phyloP scores from a whole-genome alignment of 2,113 vertebrate genomes.

The Micromys minutus region DNA sequence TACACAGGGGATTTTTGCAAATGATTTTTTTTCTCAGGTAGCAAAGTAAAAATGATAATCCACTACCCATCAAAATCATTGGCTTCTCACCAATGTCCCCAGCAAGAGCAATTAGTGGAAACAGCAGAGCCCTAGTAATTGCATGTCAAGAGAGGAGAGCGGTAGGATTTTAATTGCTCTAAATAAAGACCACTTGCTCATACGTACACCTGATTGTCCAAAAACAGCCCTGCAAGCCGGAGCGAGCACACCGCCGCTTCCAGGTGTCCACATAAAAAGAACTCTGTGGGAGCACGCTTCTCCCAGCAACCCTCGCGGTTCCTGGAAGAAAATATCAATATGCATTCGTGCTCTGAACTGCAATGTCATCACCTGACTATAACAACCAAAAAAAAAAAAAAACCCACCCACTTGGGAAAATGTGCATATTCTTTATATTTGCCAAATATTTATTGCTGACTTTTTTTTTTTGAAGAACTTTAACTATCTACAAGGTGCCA shows the following conservation, averaged over 20 bases:
- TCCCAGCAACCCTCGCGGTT: constrained; percentile 80
- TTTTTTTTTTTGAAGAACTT: constrained; percentile 87
- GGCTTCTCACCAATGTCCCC: constrained; percentile 97
- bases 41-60: constrained; percentile 96
- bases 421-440: constrained; percentile 90
- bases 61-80: constrained; percentile 95
- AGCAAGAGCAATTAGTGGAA: constrained; percentile 98
- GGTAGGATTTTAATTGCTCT: constrained; percentile 96
- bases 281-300: constrained; percentile 81
- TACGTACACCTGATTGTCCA: constrained; percentile 92
- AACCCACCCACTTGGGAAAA: constrained; percentile 87
- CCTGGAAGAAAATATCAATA: constrained; percentile 88
- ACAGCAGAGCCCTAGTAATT: constrained; percentile 96
- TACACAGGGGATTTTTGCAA: constrained; percentile 99
- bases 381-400: constrained; percentile 79
- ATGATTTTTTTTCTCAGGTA: constrained; percentile 98
- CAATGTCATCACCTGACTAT: constrained; percentile 87
- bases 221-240: constrained; percentile 86
- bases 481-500: constrained; percentile 88
- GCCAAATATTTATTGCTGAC: constrained; percentile 87
- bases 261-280: constrained; percentile 95
- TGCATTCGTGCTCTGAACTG: constrained; percentile 86
- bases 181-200: constrained; percentile 93
- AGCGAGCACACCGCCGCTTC: constrained; percentile 87
- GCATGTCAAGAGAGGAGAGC: constrained; percentile 94